Evolutionary conservation across 2,888 invertebrate genomes (phyloP).

Genomic region (Teleiodes luculella): DNA sequence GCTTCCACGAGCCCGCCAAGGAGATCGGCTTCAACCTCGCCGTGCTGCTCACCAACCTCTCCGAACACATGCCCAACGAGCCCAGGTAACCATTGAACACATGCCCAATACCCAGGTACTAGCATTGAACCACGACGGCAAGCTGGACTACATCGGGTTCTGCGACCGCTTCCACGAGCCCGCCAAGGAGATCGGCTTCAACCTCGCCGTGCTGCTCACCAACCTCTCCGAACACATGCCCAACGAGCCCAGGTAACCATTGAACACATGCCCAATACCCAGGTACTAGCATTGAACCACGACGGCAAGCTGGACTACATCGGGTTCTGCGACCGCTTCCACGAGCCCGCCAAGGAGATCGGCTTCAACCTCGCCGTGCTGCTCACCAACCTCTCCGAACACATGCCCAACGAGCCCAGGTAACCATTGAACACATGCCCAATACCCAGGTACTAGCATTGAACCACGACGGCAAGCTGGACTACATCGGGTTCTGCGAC

Average conservation of each 20-base stretch:
- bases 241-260: constrained; percentile 63
- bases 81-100: too few species aligned
- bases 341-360: constrained; percentile 99
- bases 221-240: constrained; percentile 99
- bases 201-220: constrained; percentile 97
- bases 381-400: constrained; percentile 98
- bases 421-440: too few species aligned
- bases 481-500: too few species aligned
- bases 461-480: too few species aligned
- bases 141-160: constrained; percentile 98
- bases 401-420: constrained; percentile 67
- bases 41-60: too few species aligned
- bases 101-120: too few species aligned
- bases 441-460: too few species aligned
- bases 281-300: too few species aligned
- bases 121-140: too few species aligned
- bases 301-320: constrained; percentile 89
- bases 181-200: constrained; percentile 99
- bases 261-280: constrained; percentile 90
- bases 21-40: too few species aligned
- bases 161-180: constrained; percentile 99
- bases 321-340: constrained; percentile 98
- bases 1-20: too few species aligned
- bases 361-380: constrained; percentile 99
- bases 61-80: too few species aligned